Percentiles rank a stretch among this genome's conserved stretches.
phyloP scores from a whole-genome alignment of 2,888 invertebrate species.

The Eristalinus aeneus region DNA sequence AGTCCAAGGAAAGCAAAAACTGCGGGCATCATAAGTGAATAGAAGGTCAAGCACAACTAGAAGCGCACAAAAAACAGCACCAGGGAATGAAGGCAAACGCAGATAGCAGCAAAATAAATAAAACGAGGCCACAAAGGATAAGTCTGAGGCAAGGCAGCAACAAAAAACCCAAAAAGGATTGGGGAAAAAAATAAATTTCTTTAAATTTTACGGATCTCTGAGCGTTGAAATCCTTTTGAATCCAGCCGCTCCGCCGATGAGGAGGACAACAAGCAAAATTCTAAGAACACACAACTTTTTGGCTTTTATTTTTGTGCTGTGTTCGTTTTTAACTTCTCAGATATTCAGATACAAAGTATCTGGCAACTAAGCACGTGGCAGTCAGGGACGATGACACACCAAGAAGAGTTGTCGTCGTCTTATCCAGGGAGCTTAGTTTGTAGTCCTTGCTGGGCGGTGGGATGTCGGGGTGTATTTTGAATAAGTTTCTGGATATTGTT shows the following conservation, averaged over 20 bases:
- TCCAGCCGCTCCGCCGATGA: background rate
- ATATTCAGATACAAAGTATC: background rate
- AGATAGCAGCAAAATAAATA: background rate
- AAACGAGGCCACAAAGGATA: background rate
- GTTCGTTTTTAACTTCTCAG: background rate
- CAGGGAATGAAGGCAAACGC: background rate
- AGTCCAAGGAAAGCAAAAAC: background rate
- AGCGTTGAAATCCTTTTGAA: conserved; percentile 16
- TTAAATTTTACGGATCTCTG: conserved; percentile 50
- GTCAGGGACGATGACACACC: conserved; percentile 7
- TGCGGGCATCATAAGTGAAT: conserved; percentile 1
- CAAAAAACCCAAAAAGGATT: background rate
- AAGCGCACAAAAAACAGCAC: background rate
- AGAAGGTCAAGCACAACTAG: conserved; percentile 54
- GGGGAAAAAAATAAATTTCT: conserved; percentile 25
- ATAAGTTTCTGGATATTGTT: background rate
- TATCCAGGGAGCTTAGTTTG: conserved; percentile 9
- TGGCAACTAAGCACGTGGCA: background rate
- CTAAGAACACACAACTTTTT: background rate
- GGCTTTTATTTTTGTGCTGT: background rate
- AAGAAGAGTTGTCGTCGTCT: conserved; percentile 16
- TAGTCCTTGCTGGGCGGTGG: background rate
- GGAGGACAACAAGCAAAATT: conserved; percentile 9
- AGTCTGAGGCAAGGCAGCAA: background rate
- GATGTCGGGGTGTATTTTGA: background rate